These are phyloP conservation scores for Epizoanthus ramosus DNA, from an alignment of 92 coral and sea anemone species.

Conservation along the genomic window DNA sequence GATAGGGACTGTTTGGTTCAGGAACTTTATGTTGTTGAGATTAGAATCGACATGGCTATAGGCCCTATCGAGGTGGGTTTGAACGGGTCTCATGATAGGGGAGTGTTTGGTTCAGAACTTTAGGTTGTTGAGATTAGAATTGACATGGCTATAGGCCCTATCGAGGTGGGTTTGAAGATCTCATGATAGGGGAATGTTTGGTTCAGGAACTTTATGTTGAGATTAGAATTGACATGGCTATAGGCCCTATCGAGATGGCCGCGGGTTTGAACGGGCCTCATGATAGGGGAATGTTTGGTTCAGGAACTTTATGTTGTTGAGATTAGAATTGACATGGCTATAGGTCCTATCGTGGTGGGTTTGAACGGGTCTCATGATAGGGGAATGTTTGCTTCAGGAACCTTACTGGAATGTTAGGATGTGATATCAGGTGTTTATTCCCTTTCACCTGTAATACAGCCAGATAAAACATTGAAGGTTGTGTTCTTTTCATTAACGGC, in stretches of 20 bases:
- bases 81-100: background rate
- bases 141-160: background rate
- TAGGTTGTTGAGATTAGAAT: background rate
- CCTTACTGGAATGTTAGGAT: too few species aligned
- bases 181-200: too few species aligned
- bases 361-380: background rate
- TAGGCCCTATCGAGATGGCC: conserved; percentile 95
- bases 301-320: background rate
- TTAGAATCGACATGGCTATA: background rate
- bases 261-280: background rate
- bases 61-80: background rate
- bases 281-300: too few species aligned
- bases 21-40: background rate
- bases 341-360: background rate
- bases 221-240: conserved; percentile 88
- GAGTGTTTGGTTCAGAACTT: too few species aligned
- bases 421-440: too few species aligned
- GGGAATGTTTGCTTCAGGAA: background rate
- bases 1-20: too few species aligned
- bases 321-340: too few species aligned
- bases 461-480: too few species aligned
- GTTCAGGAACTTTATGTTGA: too few species aligned
- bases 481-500: background rate
- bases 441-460: too few species aligned
- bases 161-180: background rate